Evolutionary conservation across 1,140 invertebrate genomes (phyloP).

Genomic region (Bactericera cockerelli): DNA sequence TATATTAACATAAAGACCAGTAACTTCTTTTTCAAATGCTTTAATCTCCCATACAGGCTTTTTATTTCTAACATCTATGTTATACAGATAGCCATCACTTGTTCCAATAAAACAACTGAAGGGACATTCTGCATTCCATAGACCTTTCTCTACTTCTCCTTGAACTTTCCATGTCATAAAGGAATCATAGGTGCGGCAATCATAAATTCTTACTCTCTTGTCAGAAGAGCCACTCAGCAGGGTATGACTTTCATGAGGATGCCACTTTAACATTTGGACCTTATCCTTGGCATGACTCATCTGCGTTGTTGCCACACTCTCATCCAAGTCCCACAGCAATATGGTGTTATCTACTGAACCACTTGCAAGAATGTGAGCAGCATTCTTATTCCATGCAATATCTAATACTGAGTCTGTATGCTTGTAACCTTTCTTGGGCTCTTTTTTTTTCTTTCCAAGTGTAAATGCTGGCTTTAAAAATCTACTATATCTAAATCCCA

Average conservation of each 20-base stretch:
- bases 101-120: slow-evolving; percentile 61
- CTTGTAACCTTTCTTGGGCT: slow-evolving; percentile 35
- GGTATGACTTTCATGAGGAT: slow-evolving; percentile 63
- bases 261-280: slow-evolving; percentile 73
- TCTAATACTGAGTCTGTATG: slow-evolving; percentile 84
- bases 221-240: slow-evolving; percentile 60
- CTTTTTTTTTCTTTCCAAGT: slow-evolving; percentile 56
- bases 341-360: slow-evolving; percentile 78
- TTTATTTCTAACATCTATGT: slow-evolving; percentile 56
- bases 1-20: slow-evolving; percentile 35
- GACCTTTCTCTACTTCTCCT: slow-evolving; percentile 74
- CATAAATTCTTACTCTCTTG: slow-evolving; percentile 48
- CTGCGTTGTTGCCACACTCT: slow-evolving; percentile 50
- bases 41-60: slow-evolving; percentile 57
- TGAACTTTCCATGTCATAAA: slow-evolving; percentile 50
- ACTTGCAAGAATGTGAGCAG: slow-evolving; percentile 71
- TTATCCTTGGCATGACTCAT: slow-evolving; percentile 63
- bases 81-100: slow-evolving; percentile 59
- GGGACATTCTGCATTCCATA: slow-evolving; percentile 63
- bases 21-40: slow-evolving; percentile 67
- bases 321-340: slow-evolving; percentile 85
- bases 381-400: slow-evolving; percentile 76
- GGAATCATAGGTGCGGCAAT: slow-evolving; percentile 50
- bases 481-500: slow-evolving; percentile 93
- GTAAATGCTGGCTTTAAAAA: slow-evolving; percentile 67